Percentiles rank a stretch among this genome's conserved stretches.
phyloP scores from a whole-genome alignment of 2,797 vertebrate genomes.

The Galagoides demidoff region DNA sequence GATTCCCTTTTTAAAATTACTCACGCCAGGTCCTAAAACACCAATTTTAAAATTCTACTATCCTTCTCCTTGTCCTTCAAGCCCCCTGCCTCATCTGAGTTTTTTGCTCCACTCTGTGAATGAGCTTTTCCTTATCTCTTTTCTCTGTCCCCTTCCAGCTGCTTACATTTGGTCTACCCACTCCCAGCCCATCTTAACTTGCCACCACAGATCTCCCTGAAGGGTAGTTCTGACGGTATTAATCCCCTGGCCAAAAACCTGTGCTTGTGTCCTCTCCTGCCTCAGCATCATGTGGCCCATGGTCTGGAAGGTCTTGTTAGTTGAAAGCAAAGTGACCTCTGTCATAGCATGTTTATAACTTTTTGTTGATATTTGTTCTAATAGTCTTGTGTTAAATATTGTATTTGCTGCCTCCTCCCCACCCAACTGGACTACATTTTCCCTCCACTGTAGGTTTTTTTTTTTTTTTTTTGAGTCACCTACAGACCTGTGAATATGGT shows the following conservation, averaged over 20 bases:
- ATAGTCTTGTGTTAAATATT: not conserved
- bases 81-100: not conserved
- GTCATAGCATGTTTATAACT: not conserved
- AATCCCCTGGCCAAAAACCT: not conserved
- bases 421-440: not conserved
- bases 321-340: not conserved
- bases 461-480: not conserved
- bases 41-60: not conserved
- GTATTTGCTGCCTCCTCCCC: not conserved
- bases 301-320: not conserved
- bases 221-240: not conserved
- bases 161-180: not conserved
- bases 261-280: not conserved
- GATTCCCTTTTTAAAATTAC: slow-evolving; percentile 45
- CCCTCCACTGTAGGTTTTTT: not conserved
- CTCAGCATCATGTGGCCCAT: not conserved
- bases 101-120: not conserved
- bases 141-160: not conserved
- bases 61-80: not conserved
- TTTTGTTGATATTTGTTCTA: not conserved
- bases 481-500: not conserved
- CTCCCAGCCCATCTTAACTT: not conserved
- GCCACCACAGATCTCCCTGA: not conserved
- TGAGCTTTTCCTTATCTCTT: not conserved
- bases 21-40: not conserved